These are phyloP conservation scores for Andrena camellia DNA, from an alignment of 2,888 invertebrate genomes.

Conservation along the genomic window DNA sequence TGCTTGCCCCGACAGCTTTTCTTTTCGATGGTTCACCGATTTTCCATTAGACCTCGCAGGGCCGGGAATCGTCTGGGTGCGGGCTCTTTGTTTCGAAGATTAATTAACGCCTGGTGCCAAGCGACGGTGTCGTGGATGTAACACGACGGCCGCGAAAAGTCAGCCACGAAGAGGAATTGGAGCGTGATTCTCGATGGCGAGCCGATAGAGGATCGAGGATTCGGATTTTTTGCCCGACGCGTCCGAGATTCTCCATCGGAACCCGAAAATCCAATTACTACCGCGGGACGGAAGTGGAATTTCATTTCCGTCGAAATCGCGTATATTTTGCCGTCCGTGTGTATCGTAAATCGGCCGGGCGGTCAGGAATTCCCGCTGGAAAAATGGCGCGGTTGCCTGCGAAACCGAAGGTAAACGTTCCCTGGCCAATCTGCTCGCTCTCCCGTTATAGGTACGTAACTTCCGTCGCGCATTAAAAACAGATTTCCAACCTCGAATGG, in stretches of 20 bases:
- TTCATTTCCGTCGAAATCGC: constrained; percentile 49
- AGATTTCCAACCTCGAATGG: not conserved
- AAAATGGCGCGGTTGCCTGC: constrained; percentile 4
- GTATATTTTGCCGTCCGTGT: constrained; percentile 15
- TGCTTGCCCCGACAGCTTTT: constrained; percentile 12
- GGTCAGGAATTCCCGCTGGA: constrained; percentile 8
- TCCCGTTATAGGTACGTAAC: not conserved
- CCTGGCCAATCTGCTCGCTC: constrained; percentile 21
- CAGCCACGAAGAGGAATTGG: constrained; percentile 10
- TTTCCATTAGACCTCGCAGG: constrained; percentile 37
- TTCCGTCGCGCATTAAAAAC: not conserved
- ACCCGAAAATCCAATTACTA: constrained; percentile 59
- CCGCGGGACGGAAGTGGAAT: constrained; percentile 49
- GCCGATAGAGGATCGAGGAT: constrained; percentile 20
- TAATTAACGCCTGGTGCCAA: constrained; percentile 47
- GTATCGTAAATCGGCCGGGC: constrained; percentile 34
- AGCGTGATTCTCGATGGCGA: constrained; percentile 24
- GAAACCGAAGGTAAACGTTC: constrained; percentile 32
- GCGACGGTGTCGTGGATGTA: constrained; percentile 38
- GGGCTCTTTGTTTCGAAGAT: constrained; percentile 49
- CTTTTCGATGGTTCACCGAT: constrained; percentile 30
- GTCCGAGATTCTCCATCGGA: constrained; percentile 43
- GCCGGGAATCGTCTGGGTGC: constrained; percentile 14
- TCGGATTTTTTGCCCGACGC: constrained; percentile 4
- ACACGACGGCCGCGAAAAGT: constrained; percentile 22